phyloP scores from a whole-genome alignment of 2,797 vertebrate species.

The Podargus strigoides region DNA sequence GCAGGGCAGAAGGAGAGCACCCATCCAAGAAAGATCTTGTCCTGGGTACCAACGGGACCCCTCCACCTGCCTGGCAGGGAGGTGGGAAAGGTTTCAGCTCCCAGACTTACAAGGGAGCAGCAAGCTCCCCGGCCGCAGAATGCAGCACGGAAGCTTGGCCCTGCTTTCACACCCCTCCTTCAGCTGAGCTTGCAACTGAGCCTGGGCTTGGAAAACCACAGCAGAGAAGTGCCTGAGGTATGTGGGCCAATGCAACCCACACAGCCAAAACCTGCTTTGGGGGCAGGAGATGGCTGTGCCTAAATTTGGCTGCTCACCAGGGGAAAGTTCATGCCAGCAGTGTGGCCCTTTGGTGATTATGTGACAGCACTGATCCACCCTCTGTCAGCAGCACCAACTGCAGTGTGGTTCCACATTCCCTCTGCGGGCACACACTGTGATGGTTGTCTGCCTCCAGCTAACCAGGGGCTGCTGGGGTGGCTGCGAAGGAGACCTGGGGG shows the following conservation, averaged over 20 bases:
- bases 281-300: background rate
- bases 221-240: background rate
- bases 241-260: background rate
- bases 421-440: background rate
- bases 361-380: background rate
- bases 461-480: background rate
- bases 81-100: background rate
- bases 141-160: background rate
- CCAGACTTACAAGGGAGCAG: background rate
- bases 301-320: background rate
- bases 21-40: background rate
- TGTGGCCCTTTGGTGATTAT: background rate
- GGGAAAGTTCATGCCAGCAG: background rate
- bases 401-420: background rate
- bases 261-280: background rate
- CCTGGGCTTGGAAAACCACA: background rate
- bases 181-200: background rate
- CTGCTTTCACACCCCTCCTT: background rate
- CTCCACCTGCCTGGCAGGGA: background rate
- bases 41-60: background rate
- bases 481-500: background rate
- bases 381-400: background rate
- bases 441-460: background rate
- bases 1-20: background rate
- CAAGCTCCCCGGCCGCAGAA: rapidly evolving